Conservation (phyloP, 2,888 invertebrate species). For the Acheta domesticus region DNA sequence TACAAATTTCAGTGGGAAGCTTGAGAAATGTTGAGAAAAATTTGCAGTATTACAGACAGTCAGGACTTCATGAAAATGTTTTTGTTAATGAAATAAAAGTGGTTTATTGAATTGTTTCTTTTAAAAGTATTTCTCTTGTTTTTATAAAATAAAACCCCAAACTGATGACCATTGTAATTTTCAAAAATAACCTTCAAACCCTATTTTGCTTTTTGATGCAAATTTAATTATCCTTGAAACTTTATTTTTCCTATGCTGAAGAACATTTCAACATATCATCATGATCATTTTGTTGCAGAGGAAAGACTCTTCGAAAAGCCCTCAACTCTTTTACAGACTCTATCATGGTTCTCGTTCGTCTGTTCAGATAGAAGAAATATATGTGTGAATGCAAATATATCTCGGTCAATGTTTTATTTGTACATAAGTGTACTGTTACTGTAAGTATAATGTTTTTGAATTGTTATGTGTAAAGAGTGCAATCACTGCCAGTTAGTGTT, state of each 20-base stretch:
- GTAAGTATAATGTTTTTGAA: too few relatives aligned
- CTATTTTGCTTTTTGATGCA: neutral
- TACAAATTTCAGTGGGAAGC: too few relatives aligned
- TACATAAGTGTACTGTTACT: too few relatives aligned
- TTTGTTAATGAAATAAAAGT: neutral
- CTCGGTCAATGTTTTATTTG: too few relatives aligned
- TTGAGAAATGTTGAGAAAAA: too few relatives aligned
- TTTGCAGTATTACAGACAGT: too few relatives aligned
- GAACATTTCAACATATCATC: neutral
- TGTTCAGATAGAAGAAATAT: neutral
- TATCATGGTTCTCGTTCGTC: neutral
- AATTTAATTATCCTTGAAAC: neutral
- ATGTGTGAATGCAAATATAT: neutral
- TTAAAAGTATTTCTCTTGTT: neutral
- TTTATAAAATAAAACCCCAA: neutral
- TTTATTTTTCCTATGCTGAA: neutral
- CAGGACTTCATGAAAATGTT: neutral
- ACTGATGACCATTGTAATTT: neutral
- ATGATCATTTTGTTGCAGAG: neutral
- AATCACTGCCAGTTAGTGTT: too few relatives aligned
- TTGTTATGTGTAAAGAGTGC: too few relatives aligned
- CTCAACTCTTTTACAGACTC: neutral
- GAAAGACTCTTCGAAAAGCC: constrained; percentile 8
- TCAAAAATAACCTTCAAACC: too few relatives aligned
- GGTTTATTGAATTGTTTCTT: neutral